Percentiles rank a stretch among this genome's conserved stretches.
These are phyloP conservation scores for Caenorhabditis remanei DNA, from an alignment of 1,140 invertebrate genomes.

Conservation along the genomic window DNA sequence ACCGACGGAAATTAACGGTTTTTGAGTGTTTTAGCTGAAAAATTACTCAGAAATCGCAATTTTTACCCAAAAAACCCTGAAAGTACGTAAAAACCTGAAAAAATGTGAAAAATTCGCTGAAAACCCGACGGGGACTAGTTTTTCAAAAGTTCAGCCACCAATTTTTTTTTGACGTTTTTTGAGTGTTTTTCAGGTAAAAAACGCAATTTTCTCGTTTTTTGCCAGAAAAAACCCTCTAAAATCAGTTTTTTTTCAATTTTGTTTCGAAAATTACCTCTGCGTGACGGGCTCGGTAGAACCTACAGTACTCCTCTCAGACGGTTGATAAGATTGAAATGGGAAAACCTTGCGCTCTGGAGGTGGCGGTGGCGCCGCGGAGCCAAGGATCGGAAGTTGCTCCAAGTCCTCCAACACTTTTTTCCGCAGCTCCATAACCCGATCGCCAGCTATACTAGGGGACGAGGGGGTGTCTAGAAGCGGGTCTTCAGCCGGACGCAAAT, in stretches of 20 bases:
- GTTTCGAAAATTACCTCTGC: conserved; percentile 10
- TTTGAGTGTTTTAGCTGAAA: no score
- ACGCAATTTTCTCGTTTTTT: no score
- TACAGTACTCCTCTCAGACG: neutral
- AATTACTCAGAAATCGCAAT: no score
- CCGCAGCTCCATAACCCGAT: neutral
- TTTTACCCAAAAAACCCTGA: no score
- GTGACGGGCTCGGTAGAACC: neutral
- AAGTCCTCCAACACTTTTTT: conserved; percentile 36
- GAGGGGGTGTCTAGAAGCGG: neutral
- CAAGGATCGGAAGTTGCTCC: conserved; percentile 35
- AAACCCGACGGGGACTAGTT: neutral
- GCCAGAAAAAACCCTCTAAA: no score
- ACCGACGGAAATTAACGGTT: no score
- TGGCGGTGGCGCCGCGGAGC: conserved; percentile 52
- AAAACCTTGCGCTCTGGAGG: conserved; percentile 13
- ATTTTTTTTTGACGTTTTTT: no score
- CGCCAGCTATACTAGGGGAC: neutral
- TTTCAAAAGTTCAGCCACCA: neutral
- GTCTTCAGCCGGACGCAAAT: conserved; percentile 27
- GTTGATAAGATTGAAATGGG: conserved; percentile 35
- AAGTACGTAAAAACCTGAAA: no score
- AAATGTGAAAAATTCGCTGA: no score
- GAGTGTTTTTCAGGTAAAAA: neutral
- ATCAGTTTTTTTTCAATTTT: neutral